Base-by-base conservation (phyloP, 2,888 invertebrate genomes). In the Macrophya alboannulata region DNA sequence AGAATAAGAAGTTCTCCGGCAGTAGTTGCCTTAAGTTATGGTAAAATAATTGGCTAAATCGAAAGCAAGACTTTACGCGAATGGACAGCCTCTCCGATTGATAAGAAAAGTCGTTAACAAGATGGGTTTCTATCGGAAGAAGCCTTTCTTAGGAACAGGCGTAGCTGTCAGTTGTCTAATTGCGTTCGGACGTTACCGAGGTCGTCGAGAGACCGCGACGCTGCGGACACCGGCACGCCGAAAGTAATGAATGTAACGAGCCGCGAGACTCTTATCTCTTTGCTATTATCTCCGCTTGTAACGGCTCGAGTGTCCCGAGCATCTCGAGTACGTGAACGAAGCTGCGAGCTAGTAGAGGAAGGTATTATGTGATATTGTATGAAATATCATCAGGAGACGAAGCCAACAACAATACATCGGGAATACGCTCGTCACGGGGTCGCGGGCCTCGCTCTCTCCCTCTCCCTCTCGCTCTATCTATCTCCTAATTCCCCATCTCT, bases 211-310 rank as follows among this genome's bases (percentile, higher is more conserved):
- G 88, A 89, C 89, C 89, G 81, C 77, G 51, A 55, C 40, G 77
- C 51, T 31, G 31, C 17, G 77, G 74, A 51, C 21, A 55, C 77
- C 43, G 62, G 43, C 62, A 62, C 83, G 68, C 83, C 83, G 83
- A 83, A 83, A 68, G 83, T 83, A 83, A 83, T 71, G 87, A 90
- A 90, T 88, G 89, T 88, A 88, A 91, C 90, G 89, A 89, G 88
- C 83, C 68, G 88, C 88, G 86, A 85, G 84, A 86, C 84, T 86
- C 81, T 91, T 91, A 91, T 91, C 91, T 91, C 89, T 87, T 89
- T 88, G 89, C 89, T 89, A 90, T 90, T 90, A 91, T 91, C 91
- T 90, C 89, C 90, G 90, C 87, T 43, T 55, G 85, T 65, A 72
- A 45, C 55, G 55, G 72, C 76, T 84, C 84, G 43, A 43, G 81